Evolutionary conservation across 2,797 vertebrate genomes (phyloP).

Genomic region (Spinus pinus): DNA sequence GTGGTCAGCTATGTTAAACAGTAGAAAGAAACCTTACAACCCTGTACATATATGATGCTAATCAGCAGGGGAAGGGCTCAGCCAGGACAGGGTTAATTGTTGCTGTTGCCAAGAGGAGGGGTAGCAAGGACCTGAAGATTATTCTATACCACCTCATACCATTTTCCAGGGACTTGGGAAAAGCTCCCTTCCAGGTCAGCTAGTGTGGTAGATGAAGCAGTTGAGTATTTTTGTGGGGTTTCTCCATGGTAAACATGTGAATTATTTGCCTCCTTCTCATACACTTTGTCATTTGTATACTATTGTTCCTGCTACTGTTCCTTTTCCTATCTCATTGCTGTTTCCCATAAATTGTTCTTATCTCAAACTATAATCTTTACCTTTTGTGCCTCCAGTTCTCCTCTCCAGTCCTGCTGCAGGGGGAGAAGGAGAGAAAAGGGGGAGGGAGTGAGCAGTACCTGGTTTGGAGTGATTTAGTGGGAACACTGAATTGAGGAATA

Average conservation of each 20-base stretch:
- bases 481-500: neutral
- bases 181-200: neutral
- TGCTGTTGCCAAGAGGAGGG: neutral
- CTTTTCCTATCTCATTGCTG: neutral
- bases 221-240: no score
- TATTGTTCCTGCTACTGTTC: neutral
- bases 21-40: neutral
- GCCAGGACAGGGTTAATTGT: neutral
- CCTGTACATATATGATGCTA: neutral
- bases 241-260: neutral
- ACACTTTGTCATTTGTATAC: neutral
- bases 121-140: neutral
- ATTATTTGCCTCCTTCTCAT: neutral
- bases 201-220: neutral
- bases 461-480: neutral
- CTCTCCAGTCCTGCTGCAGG: neutral
- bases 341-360: neutral
- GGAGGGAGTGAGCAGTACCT: rapidly evolving
- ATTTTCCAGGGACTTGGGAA: neutral
- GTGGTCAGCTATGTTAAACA: neutral
- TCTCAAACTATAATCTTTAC: neutral
- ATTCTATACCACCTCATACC: neutral
- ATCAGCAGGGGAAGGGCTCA: neutral
- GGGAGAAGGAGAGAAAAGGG: rapidly evolving
- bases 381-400: neutral